phyloP scores from a whole-genome alignment of 2,888 invertebrate genomes.

The Epinotia brunnichana region DNA sequence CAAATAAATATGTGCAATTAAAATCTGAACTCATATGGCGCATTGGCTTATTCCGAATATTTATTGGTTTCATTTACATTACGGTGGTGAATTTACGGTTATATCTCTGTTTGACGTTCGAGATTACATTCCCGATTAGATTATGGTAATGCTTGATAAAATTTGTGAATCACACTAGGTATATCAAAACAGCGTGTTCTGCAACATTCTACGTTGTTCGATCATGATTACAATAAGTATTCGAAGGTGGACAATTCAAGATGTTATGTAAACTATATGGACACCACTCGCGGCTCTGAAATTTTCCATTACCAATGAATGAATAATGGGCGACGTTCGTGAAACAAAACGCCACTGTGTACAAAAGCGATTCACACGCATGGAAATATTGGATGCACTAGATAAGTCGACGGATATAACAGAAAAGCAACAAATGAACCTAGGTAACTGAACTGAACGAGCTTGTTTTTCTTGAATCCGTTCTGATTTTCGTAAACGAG shows the following conservation, averaged over 20 bases:
- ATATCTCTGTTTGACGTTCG: conserved; percentile 18
- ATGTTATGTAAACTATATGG: conserved; percentile 41
- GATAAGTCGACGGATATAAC: conserved; percentile 55
- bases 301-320: conserved; percentile 51
- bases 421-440: conserved; percentile 37
- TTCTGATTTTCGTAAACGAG: not conserved
- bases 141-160: conserved; percentile 18
- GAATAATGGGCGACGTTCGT: conserved; percentile 71
- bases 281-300: conserved; percentile 33
- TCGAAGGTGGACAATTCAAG: conserved; percentile 32
- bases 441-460: not conserved
- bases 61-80: conserved; percentile 2
- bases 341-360: conserved; percentile 64
- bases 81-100: conserved; percentile 4
- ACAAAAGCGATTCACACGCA: conserved; percentile 49
- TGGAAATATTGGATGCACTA: conserved; percentile 49
- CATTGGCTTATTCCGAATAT: not conserved
- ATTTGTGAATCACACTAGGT: not conserved
- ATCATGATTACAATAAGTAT: conserved; percentile 31
- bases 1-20: not conserved
- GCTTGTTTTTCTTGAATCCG: not conserved
- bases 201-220: conserved; percentile 22
- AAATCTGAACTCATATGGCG: not conserved
- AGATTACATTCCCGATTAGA: conserved; percentile 11
- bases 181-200: conserved; percentile 4